These are phyloP conservation scores for Apteryx mantelli DNA, from an alignment of 2,113 vertebrate species.

Conservation along the genomic window DNA sequence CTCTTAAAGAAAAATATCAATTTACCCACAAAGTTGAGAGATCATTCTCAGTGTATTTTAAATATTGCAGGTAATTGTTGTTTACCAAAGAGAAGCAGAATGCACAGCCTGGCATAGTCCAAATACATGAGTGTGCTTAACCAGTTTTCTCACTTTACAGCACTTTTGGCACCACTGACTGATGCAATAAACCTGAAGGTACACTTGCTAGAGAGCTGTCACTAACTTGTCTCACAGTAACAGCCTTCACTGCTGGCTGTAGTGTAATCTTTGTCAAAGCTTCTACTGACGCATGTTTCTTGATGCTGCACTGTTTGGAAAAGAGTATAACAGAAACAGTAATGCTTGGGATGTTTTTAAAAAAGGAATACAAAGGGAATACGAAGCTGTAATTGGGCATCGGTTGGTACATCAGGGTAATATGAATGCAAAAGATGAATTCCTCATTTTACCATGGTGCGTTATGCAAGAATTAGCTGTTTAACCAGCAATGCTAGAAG, in stretches of 20 bases:
- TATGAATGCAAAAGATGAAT: not conserved
- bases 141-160: conserved; percentile 22
- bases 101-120: not conserved
- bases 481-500: not conserved
- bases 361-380: not conserved
- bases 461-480: not conserved
- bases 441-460: not conserved
- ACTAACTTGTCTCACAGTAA: conserved; percentile 56
- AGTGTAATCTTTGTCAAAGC: conserved; percentile 39
- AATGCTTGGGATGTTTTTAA: not conserved
- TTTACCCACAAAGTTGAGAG: not conserved
- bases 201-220: conserved; percentile 55
- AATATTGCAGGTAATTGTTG: not conserved
- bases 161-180: conserved; percentile 33
- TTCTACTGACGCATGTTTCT: conserved; percentile 15
- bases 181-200: not conserved
- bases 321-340: conserved; percentile 40
- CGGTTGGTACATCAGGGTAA: not conserved
- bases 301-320: conserved; percentile 21
- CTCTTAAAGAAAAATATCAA: not conserved
- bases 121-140: not conserved
- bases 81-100: not conserved
- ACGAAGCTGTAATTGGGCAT: conserved; percentile 26
- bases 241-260: conserved; percentile 42
- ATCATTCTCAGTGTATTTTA: not conserved